These are phyloP conservation scores for Agelaius tricolor DNA, from an alignment of 2,113 vertebrate genomes.

Conservation along the genomic window DNA sequence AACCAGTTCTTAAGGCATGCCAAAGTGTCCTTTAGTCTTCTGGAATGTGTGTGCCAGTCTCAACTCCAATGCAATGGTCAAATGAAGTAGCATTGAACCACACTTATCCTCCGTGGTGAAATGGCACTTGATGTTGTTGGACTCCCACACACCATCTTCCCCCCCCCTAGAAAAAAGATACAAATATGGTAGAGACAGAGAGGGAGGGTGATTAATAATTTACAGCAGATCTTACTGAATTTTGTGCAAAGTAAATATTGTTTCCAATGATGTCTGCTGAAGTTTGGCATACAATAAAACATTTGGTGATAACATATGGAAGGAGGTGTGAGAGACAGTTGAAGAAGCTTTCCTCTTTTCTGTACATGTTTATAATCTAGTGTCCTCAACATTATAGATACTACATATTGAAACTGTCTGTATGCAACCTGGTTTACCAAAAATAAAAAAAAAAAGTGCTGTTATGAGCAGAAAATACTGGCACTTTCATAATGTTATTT, in stretches of 20 bases:
- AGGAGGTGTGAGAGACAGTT: conserved; percentile 31
- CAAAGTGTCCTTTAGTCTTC: neutral
- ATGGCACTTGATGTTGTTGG: neutral
- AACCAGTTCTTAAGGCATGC: neutral
- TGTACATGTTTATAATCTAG: conserved; percentile 31
- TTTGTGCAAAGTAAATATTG: conserved; percentile 2
- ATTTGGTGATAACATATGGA: conserved; percentile 49
- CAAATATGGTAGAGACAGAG: neutral
- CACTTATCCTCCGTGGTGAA: neutral
- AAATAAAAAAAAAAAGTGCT: neutral
- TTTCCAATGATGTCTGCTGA: neutral
- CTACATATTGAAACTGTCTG: conserved; percentile 31
- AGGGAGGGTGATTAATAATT: neutral
- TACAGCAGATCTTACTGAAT: neutral
- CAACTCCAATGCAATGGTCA: neutral
- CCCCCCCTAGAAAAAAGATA: neutral
- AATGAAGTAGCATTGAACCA: neutral
- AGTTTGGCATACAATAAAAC: conserved; percentile 37
- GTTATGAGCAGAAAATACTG: neutral
- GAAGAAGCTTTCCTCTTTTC: conserved; percentile 12
- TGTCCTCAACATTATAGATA: conserved; percentile 16
- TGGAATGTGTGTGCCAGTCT: neutral
- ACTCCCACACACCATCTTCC: accelerated
- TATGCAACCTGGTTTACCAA: neutral
- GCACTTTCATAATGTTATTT: neutral